A percentile compares a stretch with the other conserved stretches of the same genome.
phyloP scores from a whole-genome alignment of 2,113 vertebrate species.

The Corydoras maculifer region DNA sequence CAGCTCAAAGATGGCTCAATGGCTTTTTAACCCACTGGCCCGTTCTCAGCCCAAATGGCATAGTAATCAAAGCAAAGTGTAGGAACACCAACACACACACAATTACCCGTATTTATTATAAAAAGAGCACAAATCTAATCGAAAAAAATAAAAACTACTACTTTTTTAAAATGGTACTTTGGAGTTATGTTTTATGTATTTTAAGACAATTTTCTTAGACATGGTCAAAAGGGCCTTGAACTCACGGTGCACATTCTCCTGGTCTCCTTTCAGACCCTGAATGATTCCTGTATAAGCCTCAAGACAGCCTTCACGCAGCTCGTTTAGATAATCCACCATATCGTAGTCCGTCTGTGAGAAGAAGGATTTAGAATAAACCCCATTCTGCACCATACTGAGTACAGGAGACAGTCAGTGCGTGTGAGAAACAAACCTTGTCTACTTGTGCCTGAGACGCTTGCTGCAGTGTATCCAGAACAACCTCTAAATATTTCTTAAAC shows the following conservation, averaged over 20 bases:
- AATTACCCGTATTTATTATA: no score
- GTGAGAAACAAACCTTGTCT: conserved; percentile 74
- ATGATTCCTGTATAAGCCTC: conserved; percentile 97
- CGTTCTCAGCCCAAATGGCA: no score
- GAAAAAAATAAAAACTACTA: no score
- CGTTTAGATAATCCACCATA: conserved; percentile 99
- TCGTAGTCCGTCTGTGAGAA: conserved; percentile 86
- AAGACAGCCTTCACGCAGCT: conserved; percentile 90
- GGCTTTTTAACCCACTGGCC: no score
- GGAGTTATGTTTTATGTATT: no score
- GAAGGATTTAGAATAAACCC: background rate
- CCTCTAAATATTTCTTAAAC: conserved; percentile 96
- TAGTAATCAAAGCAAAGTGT: no score
- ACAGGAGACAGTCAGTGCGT: background rate
- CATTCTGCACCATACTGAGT: background rate
- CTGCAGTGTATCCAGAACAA: conserved; percentile 92
- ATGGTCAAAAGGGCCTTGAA: conserved; percentile 21
- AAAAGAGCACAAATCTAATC: no score
- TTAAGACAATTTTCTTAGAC: no score
- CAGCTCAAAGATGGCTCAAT: no score
- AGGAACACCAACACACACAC: no score
- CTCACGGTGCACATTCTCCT: conserved; percentile 98
- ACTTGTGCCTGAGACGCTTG: conserved; percentile 96
- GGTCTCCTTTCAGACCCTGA: conserved; percentile 95
- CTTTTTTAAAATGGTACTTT: no score